Evolutionary conservation across 2,797 vertebrate genomes (phyloP).

Genomic region (Echeneis naucrates): DNA sequence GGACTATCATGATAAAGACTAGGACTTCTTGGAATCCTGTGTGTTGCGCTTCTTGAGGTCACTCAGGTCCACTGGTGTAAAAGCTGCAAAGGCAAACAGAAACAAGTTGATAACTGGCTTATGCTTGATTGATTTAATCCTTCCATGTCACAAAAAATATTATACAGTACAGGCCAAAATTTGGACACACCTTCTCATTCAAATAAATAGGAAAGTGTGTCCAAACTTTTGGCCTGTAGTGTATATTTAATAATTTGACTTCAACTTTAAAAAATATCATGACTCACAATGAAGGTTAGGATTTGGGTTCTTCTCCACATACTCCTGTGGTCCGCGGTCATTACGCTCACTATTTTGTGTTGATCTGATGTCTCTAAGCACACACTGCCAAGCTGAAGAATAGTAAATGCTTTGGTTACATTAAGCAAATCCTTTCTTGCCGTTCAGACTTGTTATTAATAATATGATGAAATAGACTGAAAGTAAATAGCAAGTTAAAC

Average conservation of each 20-base stretch:
- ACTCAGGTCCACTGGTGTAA: conserved; percentile 96
- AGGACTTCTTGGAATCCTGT: conserved; percentile 97
- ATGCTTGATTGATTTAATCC: neutral
- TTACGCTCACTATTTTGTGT: conserved; percentile 91
- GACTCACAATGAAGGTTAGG: conserved; percentile 95
- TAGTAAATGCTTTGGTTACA: conserved; percentile 18
- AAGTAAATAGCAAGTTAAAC: neutral
- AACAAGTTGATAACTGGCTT: conserved; percentile 10
- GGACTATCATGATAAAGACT: conserved; percentile 75
- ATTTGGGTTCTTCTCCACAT: conserved; percentile 97
- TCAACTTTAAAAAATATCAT: neutral
- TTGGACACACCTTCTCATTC: too few relatives aligned
- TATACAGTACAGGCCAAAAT: too few relatives aligned
- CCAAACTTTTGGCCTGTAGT: too few relatives aligned
- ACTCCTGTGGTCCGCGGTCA: conserved; percentile 95
- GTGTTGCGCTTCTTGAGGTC: conserved; percentile 95
- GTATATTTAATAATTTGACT: too few relatives aligned
- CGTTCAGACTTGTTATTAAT: neutral
- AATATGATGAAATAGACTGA: neutral
- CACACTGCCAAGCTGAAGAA: conserved; percentile 94
- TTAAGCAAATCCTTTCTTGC: neutral
- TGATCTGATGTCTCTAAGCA: conserved; percentile 94
- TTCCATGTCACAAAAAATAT: neutral
- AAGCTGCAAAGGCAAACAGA: conserved; percentile 83
- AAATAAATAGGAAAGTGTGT: too few relatives aligned